A percentile compares a stretch with the other conserved stretches of the same genome.
These are phyloP conservation scores for Cerceris ruficornis DNA, from an alignment of 2,888 invertebrate genomes.

Conservation along the genomic window DNA sequence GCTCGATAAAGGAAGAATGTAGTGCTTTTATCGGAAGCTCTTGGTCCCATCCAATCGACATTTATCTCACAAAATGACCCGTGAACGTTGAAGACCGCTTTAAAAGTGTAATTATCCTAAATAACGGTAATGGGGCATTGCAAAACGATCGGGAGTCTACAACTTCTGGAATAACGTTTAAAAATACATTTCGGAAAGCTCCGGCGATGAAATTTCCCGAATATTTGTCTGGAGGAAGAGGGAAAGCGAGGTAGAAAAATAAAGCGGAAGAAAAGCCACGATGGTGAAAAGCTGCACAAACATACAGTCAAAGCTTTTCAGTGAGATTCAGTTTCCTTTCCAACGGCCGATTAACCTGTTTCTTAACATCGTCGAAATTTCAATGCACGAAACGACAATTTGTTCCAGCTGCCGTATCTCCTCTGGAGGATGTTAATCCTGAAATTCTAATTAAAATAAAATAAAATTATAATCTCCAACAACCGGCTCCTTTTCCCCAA, in stretches of 20 bases:
- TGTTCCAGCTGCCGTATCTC: not conserved
- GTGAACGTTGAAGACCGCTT: not conserved
- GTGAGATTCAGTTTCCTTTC: not conserved
- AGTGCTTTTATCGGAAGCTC: not conserved
- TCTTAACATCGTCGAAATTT: not conserved
- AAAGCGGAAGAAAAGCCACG: too few species aligned
- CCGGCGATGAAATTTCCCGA: too few species aligned
- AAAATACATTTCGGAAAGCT: too few species aligned
- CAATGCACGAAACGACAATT: not conserved
- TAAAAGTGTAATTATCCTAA: not conserved
- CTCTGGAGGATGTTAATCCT: not conserved
- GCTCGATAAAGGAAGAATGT: not conserved
- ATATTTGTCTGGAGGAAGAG: too few species aligned
- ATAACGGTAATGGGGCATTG: not conserved
- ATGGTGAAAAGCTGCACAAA: too few species aligned
- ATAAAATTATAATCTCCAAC: not conserved
- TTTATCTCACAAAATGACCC: not conserved
- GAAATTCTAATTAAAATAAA: not conserved
- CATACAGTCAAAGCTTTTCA: too few species aligned
- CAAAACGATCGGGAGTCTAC: not conserved
- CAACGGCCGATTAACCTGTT: not conserved
- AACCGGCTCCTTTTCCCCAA: too few species aligned
- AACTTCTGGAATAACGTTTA: too few species aligned
- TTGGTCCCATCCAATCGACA: not conserved
- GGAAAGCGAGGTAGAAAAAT: too few species aligned